phyloP scores from a whole-genome alignment of 2,113 vertebrate genomes.

The Lichenostomus cassidix region DNA sequence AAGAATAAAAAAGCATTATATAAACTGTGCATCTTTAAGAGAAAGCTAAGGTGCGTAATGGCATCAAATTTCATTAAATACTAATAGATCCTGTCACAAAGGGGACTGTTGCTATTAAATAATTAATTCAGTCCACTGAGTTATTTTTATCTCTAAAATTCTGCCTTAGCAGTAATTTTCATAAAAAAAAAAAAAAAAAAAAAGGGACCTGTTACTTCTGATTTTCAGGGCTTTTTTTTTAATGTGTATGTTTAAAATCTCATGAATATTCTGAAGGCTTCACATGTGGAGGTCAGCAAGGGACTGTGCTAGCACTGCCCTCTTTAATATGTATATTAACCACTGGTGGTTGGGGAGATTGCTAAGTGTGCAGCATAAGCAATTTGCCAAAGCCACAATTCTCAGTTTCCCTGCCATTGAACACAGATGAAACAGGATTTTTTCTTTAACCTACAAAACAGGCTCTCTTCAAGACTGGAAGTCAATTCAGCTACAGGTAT shows the following conservation, averaged over 20 bases:
- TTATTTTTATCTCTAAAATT: conserved; percentile 12
- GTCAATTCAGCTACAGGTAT: background rate
- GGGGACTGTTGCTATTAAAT: background rate
- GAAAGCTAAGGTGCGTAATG: background rate
- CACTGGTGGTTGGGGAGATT: conserved; percentile 20
- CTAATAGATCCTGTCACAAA: background rate
- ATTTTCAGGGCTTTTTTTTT: background rate
- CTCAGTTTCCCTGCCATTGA: background rate
- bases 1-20: background rate
- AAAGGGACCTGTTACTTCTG: background rate
- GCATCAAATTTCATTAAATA: background rate
- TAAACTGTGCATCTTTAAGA: background rate
- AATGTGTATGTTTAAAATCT: conserved; percentile 7
- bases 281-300: conserved; percentile 40
- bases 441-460: background rate
- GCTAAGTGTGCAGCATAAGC: conserved; percentile 37
- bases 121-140: background rate
- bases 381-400: conserved; percentile 30
- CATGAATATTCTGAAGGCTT: conserved; percentile 21
- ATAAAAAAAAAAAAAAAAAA: background rate
- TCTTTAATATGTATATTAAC: conserved; percentile 65
- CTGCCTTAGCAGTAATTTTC: background rate
- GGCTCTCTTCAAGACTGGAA: background rate
- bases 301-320: conserved; percentile 8
- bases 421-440: background rate